Evolutionary conservation across 2,888 invertebrate species (phyloP), one percentile per base, ranked within the genome.

Genomic region (Zootermopsis nevadensis): DNA sequence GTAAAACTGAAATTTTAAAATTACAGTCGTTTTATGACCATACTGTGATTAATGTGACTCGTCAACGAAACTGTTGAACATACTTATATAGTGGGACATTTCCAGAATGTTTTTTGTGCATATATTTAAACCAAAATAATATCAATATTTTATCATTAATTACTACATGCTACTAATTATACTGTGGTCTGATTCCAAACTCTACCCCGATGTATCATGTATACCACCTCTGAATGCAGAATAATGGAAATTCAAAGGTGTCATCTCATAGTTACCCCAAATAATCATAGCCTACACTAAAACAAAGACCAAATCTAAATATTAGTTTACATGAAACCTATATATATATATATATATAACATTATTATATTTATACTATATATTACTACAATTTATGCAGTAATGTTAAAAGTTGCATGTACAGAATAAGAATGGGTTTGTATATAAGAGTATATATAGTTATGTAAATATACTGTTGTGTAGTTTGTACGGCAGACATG

Each of bases 381-480:
- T 82, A 60, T 60, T 83, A 85, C 77, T 83, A 83, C 82, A 82
- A 81, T 81, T 77, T 72, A 82, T 77, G 60, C 82, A 83, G 72
- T 83, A 77, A 67, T 77, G 67, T 79, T 77, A 77, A 81, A 82
- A 66, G 77, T 83, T 83, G 67, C 60, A 77, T 84, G 81, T 76
- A 83, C 66, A 84, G 82, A 83, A 82, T 83, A 80, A 81, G 76
- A 84, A 80, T 60, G 69, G 53, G 81, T 84, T 84, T 84, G 81
- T 84, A 85, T 83, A 83, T 85, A 84, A 83, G 80, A 83, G 77
- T 85, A 84, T 84, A 83, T 82, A 83, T 84, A 84, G 82, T 79
- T 84, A 81, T 85, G 85, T 85, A 85, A 83, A 84, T 79, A 85
- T 86, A 86, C 85, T 87, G 87, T 87, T 87, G 85, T 86, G 86